Conservation (phyloP, 2,113 vertebrate genomes). For the Protobothrops flavoviridis region DNA sequence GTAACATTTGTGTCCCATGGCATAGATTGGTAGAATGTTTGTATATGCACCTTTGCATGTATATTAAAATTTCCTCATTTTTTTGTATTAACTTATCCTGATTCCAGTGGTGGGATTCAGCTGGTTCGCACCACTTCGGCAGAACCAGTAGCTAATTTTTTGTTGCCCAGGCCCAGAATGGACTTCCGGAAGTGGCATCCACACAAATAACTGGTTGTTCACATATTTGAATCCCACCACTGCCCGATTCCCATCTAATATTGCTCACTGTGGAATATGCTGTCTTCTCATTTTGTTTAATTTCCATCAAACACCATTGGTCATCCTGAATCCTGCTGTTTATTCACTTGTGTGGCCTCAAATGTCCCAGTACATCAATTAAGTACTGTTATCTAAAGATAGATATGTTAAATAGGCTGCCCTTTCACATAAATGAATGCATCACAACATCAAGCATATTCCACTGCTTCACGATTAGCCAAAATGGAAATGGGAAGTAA, state of each 20-base stretch:
- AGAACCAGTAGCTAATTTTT: no score
- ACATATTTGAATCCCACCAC: no score
- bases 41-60: not conserved
- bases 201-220: no score
- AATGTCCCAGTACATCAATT: not conserved
- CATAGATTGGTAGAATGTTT: not conserved
- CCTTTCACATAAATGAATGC: not conserved
- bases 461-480: conserved; percentile 22
- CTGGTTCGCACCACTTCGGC: no score
- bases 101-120: not conserved
- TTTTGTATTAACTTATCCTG: not conserved
- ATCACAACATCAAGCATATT: not conserved
- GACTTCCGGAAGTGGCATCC: no score
- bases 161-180: no score
- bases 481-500: conserved; percentile 33
- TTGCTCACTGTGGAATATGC: not conserved
- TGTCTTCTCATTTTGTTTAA: not conserved
- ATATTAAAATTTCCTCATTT: not conserved
- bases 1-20: not conserved
- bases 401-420: not conserved
- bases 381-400: not conserved
- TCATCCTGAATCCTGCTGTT: conserved; percentile 3
- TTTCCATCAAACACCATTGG: not conserved
- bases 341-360: conserved; percentile 12
- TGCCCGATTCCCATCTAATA: not conserved